Conservation (phyloP, 2,797 vertebrate genomes). For the Coracias cyanogaster region DNA sequence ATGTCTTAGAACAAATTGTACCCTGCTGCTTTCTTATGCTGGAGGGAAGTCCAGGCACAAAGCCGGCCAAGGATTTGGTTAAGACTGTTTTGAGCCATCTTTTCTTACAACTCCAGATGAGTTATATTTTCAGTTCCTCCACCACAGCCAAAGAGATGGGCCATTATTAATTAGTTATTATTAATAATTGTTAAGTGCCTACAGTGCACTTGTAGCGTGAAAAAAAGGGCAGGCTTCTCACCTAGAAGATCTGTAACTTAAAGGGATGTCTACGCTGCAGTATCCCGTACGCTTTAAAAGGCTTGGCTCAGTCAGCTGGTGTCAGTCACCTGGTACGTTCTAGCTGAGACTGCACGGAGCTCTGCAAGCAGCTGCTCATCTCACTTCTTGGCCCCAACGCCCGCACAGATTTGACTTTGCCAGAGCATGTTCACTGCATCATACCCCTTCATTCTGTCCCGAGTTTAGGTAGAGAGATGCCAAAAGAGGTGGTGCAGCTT, state of each 20-base stretch:
- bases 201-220: not conserved
- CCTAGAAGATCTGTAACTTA: not conserved
- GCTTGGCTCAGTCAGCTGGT: not conserved
- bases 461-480: not conserved
- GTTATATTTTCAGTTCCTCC: slow-evolving; percentile 8
- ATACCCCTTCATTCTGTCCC: not conserved
- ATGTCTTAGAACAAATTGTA: slow-evolving; percentile 61
- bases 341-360: not conserved
- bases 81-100: slow-evolving; percentile 30
- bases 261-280: not conserved
- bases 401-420: not conserved
- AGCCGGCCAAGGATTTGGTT: slow-evolving; percentile 44
- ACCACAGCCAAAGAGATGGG: slow-evolving; percentile 11
- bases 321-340: not conserved
- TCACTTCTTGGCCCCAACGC: not conserved
- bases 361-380: not conserved
- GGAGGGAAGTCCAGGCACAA: slow-evolving; percentile 32
- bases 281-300: not conserved
- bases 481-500: not conserved
- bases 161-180: slow-evolving; percentile 49
- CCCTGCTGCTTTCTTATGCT: slow-evolving; percentile 5
- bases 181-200: slow-evolving; percentile 14
- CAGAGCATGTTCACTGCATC: not conserved
- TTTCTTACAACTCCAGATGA: slow-evolving; percentile 18
- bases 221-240: not conserved